A percentile compares a stretch with the other conserved stretches of the same genome.
Evolutionary conservation across 2,113 vertebrate species (phyloP).

Genomic region (Poecilia latipinna): DNA sequence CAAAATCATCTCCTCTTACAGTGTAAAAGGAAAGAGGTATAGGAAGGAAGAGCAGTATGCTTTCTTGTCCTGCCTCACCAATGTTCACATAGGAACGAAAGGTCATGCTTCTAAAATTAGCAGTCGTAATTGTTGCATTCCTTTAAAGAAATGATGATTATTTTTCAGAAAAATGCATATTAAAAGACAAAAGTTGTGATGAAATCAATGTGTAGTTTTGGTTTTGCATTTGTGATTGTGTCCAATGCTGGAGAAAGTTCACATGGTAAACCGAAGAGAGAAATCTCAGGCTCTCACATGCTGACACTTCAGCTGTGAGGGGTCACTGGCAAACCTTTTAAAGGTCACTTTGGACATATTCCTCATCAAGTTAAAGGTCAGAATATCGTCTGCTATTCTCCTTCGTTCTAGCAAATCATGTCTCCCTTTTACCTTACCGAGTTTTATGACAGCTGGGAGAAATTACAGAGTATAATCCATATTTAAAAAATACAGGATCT

Average conservation of each 20-base stretch:
- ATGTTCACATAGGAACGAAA: conserved; percentile 67
- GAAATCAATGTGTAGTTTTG: not conserved
- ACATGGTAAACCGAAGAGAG: conserved; percentile 10
- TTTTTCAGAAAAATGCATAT: conserved; percentile 1
- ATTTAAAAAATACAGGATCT: not conserved
- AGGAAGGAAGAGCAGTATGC: conserved; percentile 15
- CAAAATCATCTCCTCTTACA: conserved; percentile 67
- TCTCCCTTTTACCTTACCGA: conserved; percentile 23
- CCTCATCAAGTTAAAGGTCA: conserved; percentile 68
- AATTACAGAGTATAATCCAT: not conserved
- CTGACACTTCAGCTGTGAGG: conserved; percentile 25
- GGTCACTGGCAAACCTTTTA: conserved; percentile 50
- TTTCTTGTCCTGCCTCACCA: conserved; percentile 20
- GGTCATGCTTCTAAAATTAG: conserved; percentile 77
- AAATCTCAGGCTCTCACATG: conserved; percentile 26
- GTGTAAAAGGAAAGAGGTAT: conserved; percentile 24
- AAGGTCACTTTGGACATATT: conserved; percentile 56
- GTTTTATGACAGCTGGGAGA: not conserved
- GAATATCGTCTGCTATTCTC: conserved; percentile 22
- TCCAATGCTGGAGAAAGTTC: not conserved
- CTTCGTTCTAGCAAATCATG: conserved; percentile 11
- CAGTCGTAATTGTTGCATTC: conserved; percentile 27
- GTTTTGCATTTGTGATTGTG: not conserved
- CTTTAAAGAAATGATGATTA: conserved; percentile 8
- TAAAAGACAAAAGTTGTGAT: not conserved